Conservation (phyloP, 2,888 invertebrate genomes). For the Parnassius orleans region DNA sequence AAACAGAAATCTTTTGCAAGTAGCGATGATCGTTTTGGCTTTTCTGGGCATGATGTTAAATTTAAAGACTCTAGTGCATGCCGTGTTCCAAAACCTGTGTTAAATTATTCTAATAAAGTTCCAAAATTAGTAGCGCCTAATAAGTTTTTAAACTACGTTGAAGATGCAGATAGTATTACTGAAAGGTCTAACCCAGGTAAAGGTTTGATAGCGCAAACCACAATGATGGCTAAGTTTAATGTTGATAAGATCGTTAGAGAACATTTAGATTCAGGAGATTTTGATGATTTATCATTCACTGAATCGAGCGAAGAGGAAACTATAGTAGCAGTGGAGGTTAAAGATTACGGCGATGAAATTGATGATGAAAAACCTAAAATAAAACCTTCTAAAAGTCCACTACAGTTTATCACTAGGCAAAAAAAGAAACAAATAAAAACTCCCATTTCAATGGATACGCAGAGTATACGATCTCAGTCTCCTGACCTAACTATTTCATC, state of each 20-base stretch:
- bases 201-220: constrained; percentile 63
- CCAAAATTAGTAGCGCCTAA: constrained; percentile 64
- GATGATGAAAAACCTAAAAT: constrained; percentile 29
- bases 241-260: constrained; percentile 61
- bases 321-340: constrained; percentile 52
- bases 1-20: constrained; percentile 65
- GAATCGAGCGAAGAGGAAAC: constrained; percentile 70
- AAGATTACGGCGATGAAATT: constrained; percentile 38
- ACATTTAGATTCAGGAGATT: constrained; percentile 68
- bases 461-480: constrained; percentile 12
- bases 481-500: constrained; percentile 39
- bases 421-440: constrained; percentile 14
- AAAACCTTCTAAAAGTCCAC: constrained; percentile 29
- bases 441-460: constrained; percentile 12
- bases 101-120: constrained; percentile 62
- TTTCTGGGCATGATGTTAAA: constrained; percentile 73
- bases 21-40: constrained; percentile 70
- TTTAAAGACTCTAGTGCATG: constrained; percentile 68
- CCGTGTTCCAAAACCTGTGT: constrained; percentile 59
- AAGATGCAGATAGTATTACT: constrained; percentile 64
- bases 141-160: constrained; percentile 62
- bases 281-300: constrained; percentile 66
- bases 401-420: constrained; percentile 24
- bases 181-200: constrained; percentile 58
- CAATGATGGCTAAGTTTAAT: constrained; percentile 74